phyloP scores from a whole-genome alignment of 1,140 invertebrate genomes.

The Samia ricini region DNA sequence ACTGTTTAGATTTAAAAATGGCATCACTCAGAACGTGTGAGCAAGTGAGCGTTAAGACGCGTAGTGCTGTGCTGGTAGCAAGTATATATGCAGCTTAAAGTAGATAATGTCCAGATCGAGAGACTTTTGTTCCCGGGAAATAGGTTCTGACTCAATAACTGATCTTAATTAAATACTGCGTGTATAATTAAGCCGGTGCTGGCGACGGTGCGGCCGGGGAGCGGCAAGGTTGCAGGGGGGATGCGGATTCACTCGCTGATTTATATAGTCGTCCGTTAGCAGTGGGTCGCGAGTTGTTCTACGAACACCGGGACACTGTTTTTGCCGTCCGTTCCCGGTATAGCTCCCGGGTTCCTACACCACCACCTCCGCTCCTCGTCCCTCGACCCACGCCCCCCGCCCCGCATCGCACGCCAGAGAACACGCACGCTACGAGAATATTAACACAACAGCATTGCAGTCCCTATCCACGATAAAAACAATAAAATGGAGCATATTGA shows the following conservation, averaged over 20 bases:
- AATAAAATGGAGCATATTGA: too few relatives aligned
- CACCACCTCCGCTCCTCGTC: not conserved
- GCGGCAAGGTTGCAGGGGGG: not conserved
- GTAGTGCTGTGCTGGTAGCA: too few relatives aligned
- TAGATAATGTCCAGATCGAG: too few relatives aligned
- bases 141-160: too few relatives aligned
- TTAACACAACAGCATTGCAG: too few relatives aligned
- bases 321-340: slow-evolving; percentile 13
- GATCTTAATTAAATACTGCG: slow-evolving; percentile 43
- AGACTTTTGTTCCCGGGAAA: too few relatives aligned
- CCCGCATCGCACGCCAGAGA: not conserved
- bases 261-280: slow-evolving; percentile 36
- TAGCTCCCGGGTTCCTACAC: not conserved
- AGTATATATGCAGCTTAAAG: too few relatives aligned
- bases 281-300: slow-evolving; percentile 6
- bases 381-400: not conserved
- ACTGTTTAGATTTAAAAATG: too few relatives aligned
- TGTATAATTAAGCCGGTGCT: slow-evolving; percentile 49
- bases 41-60: too few relatives aligned
- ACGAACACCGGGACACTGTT: not conserved
- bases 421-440: too few relatives aligned
- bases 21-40: too few relatives aligned
- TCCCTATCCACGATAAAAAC: too few relatives aligned
- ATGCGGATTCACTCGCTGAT: slow-evolving; percentile 22
- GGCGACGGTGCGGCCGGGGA: not conserved